Conservation (phyloP, 1,140 invertebrate species). For the Drosophila kanapiae region DNA sequence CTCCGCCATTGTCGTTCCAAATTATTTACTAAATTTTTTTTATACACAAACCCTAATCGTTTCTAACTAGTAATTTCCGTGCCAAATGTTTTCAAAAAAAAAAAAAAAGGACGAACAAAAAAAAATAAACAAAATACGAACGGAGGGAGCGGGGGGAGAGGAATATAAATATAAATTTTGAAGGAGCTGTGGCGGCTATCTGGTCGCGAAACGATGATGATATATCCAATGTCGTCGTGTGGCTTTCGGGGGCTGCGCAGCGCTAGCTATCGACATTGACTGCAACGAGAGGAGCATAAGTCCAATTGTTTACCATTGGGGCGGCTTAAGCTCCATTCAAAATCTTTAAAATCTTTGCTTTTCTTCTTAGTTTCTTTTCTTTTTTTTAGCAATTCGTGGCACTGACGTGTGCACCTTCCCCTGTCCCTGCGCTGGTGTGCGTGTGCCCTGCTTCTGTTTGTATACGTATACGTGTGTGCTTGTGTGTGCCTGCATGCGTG, state of each 20-base stretch:
- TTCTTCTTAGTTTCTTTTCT: background rate
- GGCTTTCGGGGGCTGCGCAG: conserved; percentile 32
- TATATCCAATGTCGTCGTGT: conserved; percentile 68
- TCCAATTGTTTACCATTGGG: conserved; percentile 16
- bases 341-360: background rate
- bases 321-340: conserved; percentile 4
- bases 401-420: conserved; percentile 74
- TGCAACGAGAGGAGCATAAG: conserved; percentile 46
- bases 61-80: conserved; percentile 30
- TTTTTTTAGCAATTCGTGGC: conserved; percentile 58
- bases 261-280: conserved; percentile 77
- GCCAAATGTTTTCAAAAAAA: conserved; percentile 13
- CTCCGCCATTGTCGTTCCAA: conserved; percentile 38
- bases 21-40: conserved; percentile 19
- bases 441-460: conserved; percentile 1
- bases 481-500: conserved; percentile 9
- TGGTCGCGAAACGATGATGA: conserved; percentile 44
- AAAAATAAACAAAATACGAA: conserved; percentile 13
- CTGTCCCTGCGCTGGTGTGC: conserved; percentile 31
- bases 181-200: conserved; percentile 66
- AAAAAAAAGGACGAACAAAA: conserved; percentile 20
- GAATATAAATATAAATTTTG: conserved; percentile 4
- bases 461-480: conserved; percentile 8
- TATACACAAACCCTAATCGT: background rate
- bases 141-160: background rate